Percentiles rank a stretch among this genome's conserved stretches.
Evolutionary conservation across 2,797 vertebrate species (phyloP).

Genomic region (Labeo calbasu): DNA sequence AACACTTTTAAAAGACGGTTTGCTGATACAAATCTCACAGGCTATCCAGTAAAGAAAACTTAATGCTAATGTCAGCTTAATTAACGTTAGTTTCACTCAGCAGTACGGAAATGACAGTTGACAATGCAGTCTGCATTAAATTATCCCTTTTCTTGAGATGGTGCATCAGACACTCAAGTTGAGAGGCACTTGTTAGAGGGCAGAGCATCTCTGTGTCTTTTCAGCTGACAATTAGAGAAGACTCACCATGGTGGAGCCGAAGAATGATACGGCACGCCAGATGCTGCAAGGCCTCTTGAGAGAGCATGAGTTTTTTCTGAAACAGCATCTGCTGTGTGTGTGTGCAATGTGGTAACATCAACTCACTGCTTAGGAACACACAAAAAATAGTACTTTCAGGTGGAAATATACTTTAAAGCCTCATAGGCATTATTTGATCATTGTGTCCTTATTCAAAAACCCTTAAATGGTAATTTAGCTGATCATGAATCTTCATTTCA

Average conservation of each 20-base stretch:
- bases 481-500: not conserved
- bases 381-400: not conserved
- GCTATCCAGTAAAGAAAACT: not conserved
- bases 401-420: conserved; percentile 8
- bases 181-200: conserved; percentile 34
- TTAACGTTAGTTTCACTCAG: conserved; percentile 17
- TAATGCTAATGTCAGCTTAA: conserved; percentile 2
- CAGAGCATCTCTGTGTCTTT: conserved; percentile 36
- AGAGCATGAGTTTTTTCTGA: conserved; percentile 29
- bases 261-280: conserved; percentile 35
- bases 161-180: conserved; percentile 24
- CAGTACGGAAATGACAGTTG: conserved; percentile 34
- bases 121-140: conserved; percentile 24
- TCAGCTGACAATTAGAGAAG: conserved; percentile 52
- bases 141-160: conserved; percentile 21
- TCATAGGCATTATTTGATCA: conserved; percentile 5
- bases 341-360: not conserved
- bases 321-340: conserved; percentile 25
- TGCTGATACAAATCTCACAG: conserved; percentile 19
- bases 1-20: not conserved
- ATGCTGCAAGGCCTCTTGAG: conserved; percentile 52
- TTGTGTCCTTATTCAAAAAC: conserved; percentile 28
- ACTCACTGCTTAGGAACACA: conserved; percentile 6
- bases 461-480: conserved; percentile 30
- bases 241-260: conserved; percentile 3